phyloP scores from a whole-genome alignment of 2,113 vertebrate genomes.

The Pachypanchax playfairii region DNA sequence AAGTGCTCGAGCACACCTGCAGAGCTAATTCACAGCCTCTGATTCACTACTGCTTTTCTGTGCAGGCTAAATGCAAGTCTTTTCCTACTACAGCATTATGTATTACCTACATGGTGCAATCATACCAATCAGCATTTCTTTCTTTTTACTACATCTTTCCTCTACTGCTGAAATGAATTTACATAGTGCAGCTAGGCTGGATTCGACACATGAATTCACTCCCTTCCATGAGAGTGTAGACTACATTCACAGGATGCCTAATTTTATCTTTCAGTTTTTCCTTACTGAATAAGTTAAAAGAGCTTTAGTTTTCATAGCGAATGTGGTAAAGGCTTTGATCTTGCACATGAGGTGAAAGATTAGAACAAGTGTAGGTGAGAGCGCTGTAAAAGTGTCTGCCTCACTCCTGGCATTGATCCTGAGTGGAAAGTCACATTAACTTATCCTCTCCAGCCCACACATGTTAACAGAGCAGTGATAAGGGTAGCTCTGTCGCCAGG shows the following conservation, averaged over 20 bases:
- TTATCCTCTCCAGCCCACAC: conserved; percentile 26
- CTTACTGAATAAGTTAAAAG: conserved; percentile 9
- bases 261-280: conserved; percentile 27
- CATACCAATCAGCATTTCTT: conserved; percentile 64
- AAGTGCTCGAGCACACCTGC: conserved; percentile 65
- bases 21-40: conserved; percentile 69
- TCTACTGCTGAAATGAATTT: conserved; percentile 26
- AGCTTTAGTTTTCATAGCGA: conserved; percentile 10
- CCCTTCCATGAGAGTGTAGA: conserved; percentile 3
- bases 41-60: conserved; percentile 49
- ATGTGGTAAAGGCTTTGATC: conserved; percentile 18
- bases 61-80: conserved; percentile 45
- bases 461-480: conserved; percentile 32
- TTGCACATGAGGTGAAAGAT: conserved; percentile 23
- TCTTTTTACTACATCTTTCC: conserved; percentile 47
- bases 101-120: conserved; percentile 51
- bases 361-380: conserved; percentile 22
- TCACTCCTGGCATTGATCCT: conserved; percentile 27
- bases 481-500: conserved; percentile 35
- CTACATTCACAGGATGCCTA: conserved; percentile 29
- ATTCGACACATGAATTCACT: conserved; percentile 21
- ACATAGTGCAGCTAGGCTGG: neutral
- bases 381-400: neutral
- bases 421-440: conserved; percentile 36
- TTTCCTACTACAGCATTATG: conserved; percentile 45